Evolutionary conservation across 2,797 vertebrate species (phyloP), one percentile per base, ranked within the genome.

Genomic region (Acanthurus tractus): DNA sequence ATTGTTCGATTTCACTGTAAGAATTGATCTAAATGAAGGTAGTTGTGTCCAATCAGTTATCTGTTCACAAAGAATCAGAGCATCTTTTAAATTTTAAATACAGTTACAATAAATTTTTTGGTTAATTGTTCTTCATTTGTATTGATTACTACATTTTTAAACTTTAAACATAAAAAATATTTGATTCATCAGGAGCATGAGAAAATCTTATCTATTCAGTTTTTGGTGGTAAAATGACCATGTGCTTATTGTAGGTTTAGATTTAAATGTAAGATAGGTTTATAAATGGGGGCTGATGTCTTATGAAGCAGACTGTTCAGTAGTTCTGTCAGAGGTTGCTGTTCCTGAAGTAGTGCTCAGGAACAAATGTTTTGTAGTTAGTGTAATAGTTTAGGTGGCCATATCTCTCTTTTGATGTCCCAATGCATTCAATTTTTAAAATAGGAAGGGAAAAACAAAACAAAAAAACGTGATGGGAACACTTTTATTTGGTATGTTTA

Each of bases 401-500:
- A 67, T 36, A 20, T 55, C 69, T 61, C 40, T 72, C 17, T 17
- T 3, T 11, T 61, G 15, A 79, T 8, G 1, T 55, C 65, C 55
- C 15, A 38, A 15, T 78, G 18, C 70, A 61, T 44, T 44, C 13
- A 20, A 0, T 53, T 57, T 61, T 61, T 65, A 57, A 53, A 76
- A 63, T 52, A 44, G 6, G 1, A 59, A 58, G 22, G 17, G 5
- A 14, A 42, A 56, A 64, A 42, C 3, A 53, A 52, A 8, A 5
- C 12, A 45, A 3, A 17, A 38, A 42, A 46, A 12, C n/a, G 15
- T 48, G 25, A 81, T 77, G 50, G 46, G 49, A 82, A 74, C 36
- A 36, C 11, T 70, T 83, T 68, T 48, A 70, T 78, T 86, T 79
- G 22, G 25, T 67, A 64, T 68, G 13, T 50, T 36, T 2, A 71